Evolutionary conservation across 2,888 invertebrate genomes (phyloP), one percentile per base, ranked within the genome.

Genomic region (Andrena fulva): DNA sequence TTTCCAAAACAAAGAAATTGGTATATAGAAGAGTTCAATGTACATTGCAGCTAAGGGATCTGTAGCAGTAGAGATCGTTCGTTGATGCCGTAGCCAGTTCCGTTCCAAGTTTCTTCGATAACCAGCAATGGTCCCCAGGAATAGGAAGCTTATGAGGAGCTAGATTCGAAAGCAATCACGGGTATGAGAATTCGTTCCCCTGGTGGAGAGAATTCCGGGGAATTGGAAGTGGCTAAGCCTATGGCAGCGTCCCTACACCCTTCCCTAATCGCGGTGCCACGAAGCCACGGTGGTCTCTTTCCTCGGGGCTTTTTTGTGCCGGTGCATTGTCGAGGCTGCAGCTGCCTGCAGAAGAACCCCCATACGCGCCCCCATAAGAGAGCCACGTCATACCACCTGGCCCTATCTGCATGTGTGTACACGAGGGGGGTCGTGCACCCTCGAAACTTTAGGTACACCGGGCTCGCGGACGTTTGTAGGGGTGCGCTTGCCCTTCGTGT

Each of bases 371-470:
- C 91, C 90, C 92, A 91, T 92, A 91, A 87, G 88, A 87, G 86
- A 88, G 91, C 92, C 91, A 92, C 93, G 93, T 93, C 93, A 93
- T 92, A 93, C 91, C 93, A 93, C 93, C 93, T 93, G 93, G 93
- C 90, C 85, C 90, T 88, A 89, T 87, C 89, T 88, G 88, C 89
- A 89, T 90, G 88, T 88, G 89, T 87, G 87, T 89, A 84, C 80
- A 85, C 71, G 64, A 64, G 70, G 82, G 74, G 85, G 81, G 76
- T 80, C 82, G 77, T 70, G 74, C 86, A 79, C 86, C 77, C 87
- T 78, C 71, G 50, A 35, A 77, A 69, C 73, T 63, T 85, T 78
- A 67, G 77, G 73, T 80, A 81, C 86, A 88, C 87, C 87, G 87
- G 87, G 84, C 85, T 63, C 35, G 33, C 16, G 10, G 42, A 20